Evolutionary conservation across 2,797 vertebrate species (phyloP), one percentile per base, ranked within the genome.

Genomic region (Thripadectes ignobilis): DNA sequence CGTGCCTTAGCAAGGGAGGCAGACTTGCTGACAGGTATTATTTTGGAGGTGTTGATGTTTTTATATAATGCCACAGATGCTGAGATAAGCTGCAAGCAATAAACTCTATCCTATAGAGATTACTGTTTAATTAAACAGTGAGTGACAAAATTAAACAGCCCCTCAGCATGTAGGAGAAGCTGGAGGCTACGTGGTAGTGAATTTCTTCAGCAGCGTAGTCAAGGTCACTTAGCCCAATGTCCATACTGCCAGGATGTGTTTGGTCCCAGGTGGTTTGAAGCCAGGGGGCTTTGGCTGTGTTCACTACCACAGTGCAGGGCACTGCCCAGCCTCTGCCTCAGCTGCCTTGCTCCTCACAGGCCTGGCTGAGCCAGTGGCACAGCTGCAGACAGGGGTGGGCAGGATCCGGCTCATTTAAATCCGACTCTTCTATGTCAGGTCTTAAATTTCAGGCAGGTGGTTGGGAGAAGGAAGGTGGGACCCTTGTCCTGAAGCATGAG

Each of bases 61-160:
- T 91, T 66, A 8, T 78, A 23, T 48, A 34, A 59, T 71, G 69
- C 54, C 58, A 36, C 68, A 94, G 87, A 85, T 88, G 89, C 85
- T 4, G 7, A 89, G 81, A 59, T 88, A 83, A 93, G 62, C 89
- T 21, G 0, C 72, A 81, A 75, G 89, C 68, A 92, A 69, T 92
- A 81, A 93, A 68, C 36, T 82, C 41, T 58, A 34, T 59, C 82
- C 92, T 88, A 1, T 2, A 66, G 92, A 81, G 93, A 78, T 36
- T 78, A 69, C 54, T 24, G 24, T 79, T 94, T 94, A 94, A 97
- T 95, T 96, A 97, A 95, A 90, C 6, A 2, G 17, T 8, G 27
- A 94, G 38, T 34, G 76, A 57, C 81, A 88, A 91, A 80, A 89
- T 61, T 46, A 72, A 85, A 68, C 57, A 68, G 34, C 39, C 30